Evolutionary conservation across 2,113 vertebrate species (phyloP).

Genomic region (Siniperca chuatsi): DNA sequence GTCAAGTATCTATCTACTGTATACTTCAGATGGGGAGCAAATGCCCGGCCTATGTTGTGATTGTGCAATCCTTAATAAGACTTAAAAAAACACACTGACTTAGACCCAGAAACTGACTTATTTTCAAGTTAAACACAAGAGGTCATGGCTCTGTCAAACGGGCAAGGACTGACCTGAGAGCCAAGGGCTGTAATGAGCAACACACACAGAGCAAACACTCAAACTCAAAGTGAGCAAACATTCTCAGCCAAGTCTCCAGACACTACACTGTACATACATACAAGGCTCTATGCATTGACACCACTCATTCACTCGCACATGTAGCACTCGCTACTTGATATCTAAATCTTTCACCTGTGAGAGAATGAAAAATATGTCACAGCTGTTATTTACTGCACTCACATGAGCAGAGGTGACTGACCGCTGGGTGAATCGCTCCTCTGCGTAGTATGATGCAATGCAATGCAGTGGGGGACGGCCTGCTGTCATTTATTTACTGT

Average conservation of each 20-base stretch:
- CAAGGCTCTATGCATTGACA: constrained; percentile 22
- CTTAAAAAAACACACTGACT: constrained; percentile 33
- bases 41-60: constrained; percentile 34
- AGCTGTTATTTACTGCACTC: constrained; percentile 66
- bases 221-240: constrained; percentile 55
- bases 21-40: constrained; percentile 8
- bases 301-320: constrained; percentile 38
- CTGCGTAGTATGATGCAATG: constrained; percentile 75
- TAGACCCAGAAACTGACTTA: constrained; percentile 37
- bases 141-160: constrained; percentile 68
- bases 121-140: constrained; percentile 60
- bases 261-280: constrained; percentile 36
- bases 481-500: constrained; percentile 75
- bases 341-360: constrained; percentile 79
- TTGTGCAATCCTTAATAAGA: constrained; percentile 16
- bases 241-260: constrained; percentile 32
- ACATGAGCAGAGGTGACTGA: constrained; percentile 68
- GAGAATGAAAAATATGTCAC: constrained; percentile 79
- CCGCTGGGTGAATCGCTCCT: constrained; percentile 67
- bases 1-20: constrained; percentile 30
- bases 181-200: constrained; percentile 47
- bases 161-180: constrained; percentile 55
- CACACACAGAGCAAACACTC: constrained; percentile 57
- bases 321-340: constrained; percentile 60
- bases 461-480: neutral